Evolutionary conservation across 2,797 vertebrate genomes (phyloP), one percentile per base, ranked within the genome.

Genomic region (Coregonus ussuriensis): DNA sequence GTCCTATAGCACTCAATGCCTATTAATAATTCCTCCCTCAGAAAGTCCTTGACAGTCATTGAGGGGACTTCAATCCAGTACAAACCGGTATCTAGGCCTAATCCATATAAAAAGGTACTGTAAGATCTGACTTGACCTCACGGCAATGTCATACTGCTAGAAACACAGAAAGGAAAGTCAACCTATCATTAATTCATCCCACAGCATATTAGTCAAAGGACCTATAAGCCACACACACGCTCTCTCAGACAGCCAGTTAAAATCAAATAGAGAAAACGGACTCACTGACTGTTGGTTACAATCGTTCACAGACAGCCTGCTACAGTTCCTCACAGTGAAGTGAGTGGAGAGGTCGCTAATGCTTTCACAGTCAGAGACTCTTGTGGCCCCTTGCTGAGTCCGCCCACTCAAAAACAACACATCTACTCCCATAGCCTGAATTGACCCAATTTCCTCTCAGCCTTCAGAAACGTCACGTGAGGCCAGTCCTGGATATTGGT

Each of bases 1-100:
- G 86, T 90, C 91, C 87, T 91, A 76, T 86, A 74, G 33, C 69
- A 85, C 87, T 72, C 62, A 77, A 73, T 18, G 47, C 37, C 72
- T 85, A 82, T 84, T 81, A 83, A 83, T 82, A 56, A 54, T 80
- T 74, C 52, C 63, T n/a, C 59, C 59, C 69, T 70, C 79, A 81
- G 62, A 54, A 52, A 35, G 73, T 79, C 75, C 75, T 68, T 71
- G 18, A 74, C 53, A 72, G 76, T 66, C 81, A 72, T 18, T 59
- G 29, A 59, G 79, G 29, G 71, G 67, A 54, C 31, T 53, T 56
- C 21, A 33, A 71, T 78, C 82, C 11, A 14, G 80, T 73, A 81
- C 76, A 52, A 86, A 82, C 81, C 56, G 11, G 79, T 81, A 77
- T 73, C 15, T 6, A 4, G 56, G 56, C 29, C 29, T 31, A 33